phyloP scores from a whole-genome alignment of 1,140 invertebrate genomes.

The Hyposmocoma kahamanoa region DNA sequence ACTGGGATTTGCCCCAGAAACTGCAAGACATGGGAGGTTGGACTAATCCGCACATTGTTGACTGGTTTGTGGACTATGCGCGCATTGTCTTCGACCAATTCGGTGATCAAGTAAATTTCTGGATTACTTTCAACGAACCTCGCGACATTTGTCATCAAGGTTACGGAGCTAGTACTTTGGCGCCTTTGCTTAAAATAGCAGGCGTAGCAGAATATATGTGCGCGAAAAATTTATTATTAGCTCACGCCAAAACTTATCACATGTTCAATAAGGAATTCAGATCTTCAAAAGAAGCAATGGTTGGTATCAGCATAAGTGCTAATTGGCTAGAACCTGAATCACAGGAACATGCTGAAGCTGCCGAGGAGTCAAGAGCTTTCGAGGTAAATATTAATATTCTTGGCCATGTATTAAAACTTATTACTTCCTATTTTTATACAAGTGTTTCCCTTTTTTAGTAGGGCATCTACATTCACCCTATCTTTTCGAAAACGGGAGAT shows the following conservation, averaged over 20 bases:
- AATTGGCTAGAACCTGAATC: no score
- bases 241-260: slow-evolving; percentile 77
- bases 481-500: slow-evolving; percentile 68
- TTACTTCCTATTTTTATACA: not conserved
- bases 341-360: no score
- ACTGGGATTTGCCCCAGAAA: slow-evolving; percentile 78
- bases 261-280: no score
- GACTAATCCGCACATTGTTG: slow-evolving; percentile 76
- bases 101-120: slow-evolving; percentile 77
- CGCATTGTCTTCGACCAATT: slow-evolving; percentile 74
- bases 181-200: slow-evolving; percentile 65
- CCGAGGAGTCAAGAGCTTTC: no score
- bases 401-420: not conserved
- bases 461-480: slow-evolving; percentile 8
- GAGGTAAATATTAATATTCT: no score
- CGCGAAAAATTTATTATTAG: slow-evolving; percentile 73
- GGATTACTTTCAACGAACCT: slow-evolving; percentile 83
- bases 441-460: no score
- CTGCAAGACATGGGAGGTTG: slow-evolving; percentile 78
- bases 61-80: slow-evolving; percentile 78
- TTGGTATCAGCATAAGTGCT: no score
- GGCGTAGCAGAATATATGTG: slow-evolving; percentile 74
- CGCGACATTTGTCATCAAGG: slow-evolving; percentile 74
- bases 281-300: no score
- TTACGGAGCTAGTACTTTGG: slow-evolving; percentile 71